Conservation (phyloP, 2,888 invertebrate genomes). For the Tubulanus polymorphus region DNA sequence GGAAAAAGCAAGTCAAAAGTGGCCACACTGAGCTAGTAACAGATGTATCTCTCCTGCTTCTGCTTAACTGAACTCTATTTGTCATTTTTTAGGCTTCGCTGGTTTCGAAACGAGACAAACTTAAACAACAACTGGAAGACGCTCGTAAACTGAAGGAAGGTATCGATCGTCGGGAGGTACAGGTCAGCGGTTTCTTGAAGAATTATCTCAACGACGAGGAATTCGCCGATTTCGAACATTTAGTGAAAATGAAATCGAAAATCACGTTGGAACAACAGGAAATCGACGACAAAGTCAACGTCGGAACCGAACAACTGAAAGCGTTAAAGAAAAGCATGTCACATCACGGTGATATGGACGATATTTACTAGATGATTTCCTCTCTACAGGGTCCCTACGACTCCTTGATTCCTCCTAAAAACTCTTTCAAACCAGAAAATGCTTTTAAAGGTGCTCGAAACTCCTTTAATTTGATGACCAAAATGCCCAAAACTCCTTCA, state of each 20-base stretch:
- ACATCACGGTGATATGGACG: slow-evolving; percentile 1
- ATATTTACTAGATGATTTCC: too few species aligned
- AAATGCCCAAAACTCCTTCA: too few species aligned
- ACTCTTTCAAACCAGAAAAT: too few species aligned
- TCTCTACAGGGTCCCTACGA: too few species aligned
- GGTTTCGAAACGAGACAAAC: slow-evolving; percentile 67
- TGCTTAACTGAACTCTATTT: too few species aligned
- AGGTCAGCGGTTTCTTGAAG: slow-evolving; percentile 64
- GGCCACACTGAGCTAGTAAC: too few species aligned
- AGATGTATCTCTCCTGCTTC: too few species aligned
- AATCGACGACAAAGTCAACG: slow-evolving; percentile 76
- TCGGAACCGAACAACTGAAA: slow-evolving; percentile 74
- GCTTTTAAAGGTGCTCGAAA: too few species aligned
- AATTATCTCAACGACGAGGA: slow-evolving; percentile 67
- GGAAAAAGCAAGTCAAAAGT: too few species aligned
- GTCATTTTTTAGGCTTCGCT: slow-evolving; percentile 34
- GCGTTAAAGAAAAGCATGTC: slow-evolving; percentile 65
- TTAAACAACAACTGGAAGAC: slow-evolving; percentile 74
- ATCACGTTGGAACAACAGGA: slow-evolving; percentile 77
- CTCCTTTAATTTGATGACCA: too few species aligned
- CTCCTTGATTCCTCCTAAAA: too few species aligned
- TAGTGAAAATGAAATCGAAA: slow-evolving; percentile 82
- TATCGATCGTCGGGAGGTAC: slow-evolving; percentile 72
- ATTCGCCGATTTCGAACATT: slow-evolving; percentile 76
- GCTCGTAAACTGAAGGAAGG: slow-evolving; percentile 76